These are phyloP conservation scores for Chloroceryle aenea DNA, from an alignment of 2,113 vertebrate genomes.

Conservation along the genomic window DNA sequence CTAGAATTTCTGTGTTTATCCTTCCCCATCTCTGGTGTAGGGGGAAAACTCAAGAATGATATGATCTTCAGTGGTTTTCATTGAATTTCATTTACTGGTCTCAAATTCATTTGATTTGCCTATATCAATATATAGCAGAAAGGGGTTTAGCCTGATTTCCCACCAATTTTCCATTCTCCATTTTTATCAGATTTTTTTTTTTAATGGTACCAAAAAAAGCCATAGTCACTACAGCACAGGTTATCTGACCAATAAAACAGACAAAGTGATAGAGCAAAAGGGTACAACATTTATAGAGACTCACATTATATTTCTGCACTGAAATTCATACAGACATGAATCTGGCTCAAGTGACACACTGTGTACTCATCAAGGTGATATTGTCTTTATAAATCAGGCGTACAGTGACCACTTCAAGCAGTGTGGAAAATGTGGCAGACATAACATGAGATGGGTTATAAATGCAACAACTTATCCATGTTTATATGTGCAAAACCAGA, in stretches of 20 bases:
- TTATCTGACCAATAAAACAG: background rate
- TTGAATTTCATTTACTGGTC: background rate
- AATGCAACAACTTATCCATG: conserved; percentile 17
- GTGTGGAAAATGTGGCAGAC: background rate
- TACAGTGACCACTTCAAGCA: conserved; percentile 5
- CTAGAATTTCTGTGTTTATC: background rate
- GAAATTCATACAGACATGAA: conserved; percentile 46
- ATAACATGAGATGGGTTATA: background rate
- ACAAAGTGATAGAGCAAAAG: background rate
- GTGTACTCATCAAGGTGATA: conserved; percentile 53
- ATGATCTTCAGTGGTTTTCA: background rate
- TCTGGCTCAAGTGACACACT: conserved; percentile 42
- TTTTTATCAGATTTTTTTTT: background rate
- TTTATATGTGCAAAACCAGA: background rate
- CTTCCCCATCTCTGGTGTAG: background rate
- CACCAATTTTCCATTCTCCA: background rate
- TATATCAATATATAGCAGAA: background rate
- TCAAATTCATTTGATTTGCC: background rate
- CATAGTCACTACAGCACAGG: background rate
- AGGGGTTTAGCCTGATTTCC: background rate
- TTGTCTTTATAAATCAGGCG: conserved; percentile 35
- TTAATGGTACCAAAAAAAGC: background rate
- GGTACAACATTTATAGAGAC: conserved; percentile 6
- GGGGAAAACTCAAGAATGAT: background rate
- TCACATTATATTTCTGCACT: background rate